phyloP scores from a whole-genome alignment of 2,888 invertebrate genomes.

The Rutpela maculata region DNA sequence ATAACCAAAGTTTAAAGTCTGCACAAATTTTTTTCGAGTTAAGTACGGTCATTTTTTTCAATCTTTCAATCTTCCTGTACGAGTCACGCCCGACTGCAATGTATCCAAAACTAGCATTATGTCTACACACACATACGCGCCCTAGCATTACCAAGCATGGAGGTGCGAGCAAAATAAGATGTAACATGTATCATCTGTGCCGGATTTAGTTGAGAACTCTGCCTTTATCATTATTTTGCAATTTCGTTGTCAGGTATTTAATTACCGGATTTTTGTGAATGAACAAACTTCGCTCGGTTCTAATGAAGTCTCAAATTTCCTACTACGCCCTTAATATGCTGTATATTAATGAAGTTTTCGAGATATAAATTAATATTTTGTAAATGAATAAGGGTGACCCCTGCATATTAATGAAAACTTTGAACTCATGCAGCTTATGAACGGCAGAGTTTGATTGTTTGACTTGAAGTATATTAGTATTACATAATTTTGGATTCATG shows the following conservation, averaged over 20 bases:
- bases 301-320: conserved; percentile 32
- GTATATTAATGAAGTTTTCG: conserved; percentile 36
- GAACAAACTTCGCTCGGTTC: conserved; percentile 16
- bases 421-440: conserved; percentile 23
- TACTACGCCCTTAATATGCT: conserved; percentile 23
- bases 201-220: too few species aligned
- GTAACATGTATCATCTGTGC: too few species aligned
- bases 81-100: too few species aligned
- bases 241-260: conserved; percentile 24
- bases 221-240: background rate
- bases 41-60: too few species aligned
- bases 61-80: too few species aligned
- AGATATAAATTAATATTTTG: conserved; percentile 35
- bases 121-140: too few species aligned
- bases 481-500: background rate
- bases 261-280: conserved; percentile 37
- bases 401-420: conserved; percentile 26
- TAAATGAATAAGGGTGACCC: conserved; percentile 30
- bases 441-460: conserved; percentile 1
- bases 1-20: too few species aligned
- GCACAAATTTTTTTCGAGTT: too few species aligned
- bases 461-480: background rate
- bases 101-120: too few species aligned
- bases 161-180: too few species aligned
- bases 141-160: too few species aligned